Conservation (phyloP, 2,797 vertebrate species). For the Poecilia velifera region DNA sequence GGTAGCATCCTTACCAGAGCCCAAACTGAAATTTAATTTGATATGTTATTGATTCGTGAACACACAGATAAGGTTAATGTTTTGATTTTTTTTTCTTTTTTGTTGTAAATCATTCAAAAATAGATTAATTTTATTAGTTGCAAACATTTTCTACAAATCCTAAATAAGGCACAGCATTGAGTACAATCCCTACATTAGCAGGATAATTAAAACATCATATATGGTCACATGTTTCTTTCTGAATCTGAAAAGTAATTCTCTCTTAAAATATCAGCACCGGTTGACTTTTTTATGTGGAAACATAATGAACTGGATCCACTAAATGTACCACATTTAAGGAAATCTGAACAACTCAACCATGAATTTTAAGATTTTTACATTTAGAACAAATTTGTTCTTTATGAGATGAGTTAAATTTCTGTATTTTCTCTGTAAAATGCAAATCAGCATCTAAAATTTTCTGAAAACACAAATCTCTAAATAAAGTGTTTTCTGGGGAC, state of each 20-base stretch:
- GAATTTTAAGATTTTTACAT: neutral
- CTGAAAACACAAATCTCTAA: neutral
- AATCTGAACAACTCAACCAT: neutral
- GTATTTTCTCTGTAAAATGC: neutral
- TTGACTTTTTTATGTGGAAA: neutral
- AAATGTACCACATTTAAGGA: neutral
- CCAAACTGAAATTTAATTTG: neutral
- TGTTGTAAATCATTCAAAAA: neutral
- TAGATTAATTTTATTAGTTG: neutral
- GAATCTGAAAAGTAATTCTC: neutral
- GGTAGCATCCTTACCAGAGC: neutral
- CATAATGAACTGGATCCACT: neutral
- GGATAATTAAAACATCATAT: neutral
- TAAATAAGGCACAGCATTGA: neutral
- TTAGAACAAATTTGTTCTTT: neutral
- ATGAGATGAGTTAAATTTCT: neutral
- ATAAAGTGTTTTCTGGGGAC: slow-evolving; percentile 31
- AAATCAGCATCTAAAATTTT: neutral
- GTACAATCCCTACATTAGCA: neutral
- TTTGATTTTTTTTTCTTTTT: neutral
- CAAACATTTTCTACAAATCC: neutral
- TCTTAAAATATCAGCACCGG: neutral
- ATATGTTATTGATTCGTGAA: neutral
- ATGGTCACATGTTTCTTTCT: neutral
- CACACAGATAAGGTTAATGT: neutral